Conservation (phyloP, 2,113 vertebrate species). For the Phylloscopus whistleri region DNA sequence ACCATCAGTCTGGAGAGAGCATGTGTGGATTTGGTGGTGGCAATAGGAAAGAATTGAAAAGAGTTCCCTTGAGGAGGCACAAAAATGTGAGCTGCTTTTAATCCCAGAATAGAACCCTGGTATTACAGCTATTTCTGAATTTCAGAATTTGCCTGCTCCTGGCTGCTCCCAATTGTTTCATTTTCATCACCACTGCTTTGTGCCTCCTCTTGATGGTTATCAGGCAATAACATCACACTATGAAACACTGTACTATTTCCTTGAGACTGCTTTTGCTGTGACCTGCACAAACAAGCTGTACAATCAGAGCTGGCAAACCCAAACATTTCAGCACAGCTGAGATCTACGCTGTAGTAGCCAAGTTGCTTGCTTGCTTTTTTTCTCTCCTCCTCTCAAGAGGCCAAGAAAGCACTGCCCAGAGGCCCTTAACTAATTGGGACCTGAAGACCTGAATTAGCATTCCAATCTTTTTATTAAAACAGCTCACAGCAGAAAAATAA, state of each 20-base stretch:
- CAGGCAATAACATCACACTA: background rate
- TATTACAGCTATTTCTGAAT: background rate
- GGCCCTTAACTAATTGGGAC: conserved; percentile 6
- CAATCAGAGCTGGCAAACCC: conserved; percentile 11
- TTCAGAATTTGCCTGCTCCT: background rate
- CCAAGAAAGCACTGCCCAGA: background rate
- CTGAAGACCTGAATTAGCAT: conserved; percentile 27
- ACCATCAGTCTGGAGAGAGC: background rate
- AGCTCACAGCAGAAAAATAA: conserved; percentile 32
- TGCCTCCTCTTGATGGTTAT: background rate
- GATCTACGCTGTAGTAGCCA: background rate
- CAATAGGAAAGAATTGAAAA: background rate
- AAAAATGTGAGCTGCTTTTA: background rate
- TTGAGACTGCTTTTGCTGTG: background rate
- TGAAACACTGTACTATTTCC: background rate
- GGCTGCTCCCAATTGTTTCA: background rate
- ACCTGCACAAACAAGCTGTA: conserved; percentile 35
- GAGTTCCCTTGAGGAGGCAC: background rate
- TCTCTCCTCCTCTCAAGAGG: background rate
- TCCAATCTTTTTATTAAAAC: conserved; percentile 30
- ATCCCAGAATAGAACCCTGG: background rate
- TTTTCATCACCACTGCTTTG: background rate
- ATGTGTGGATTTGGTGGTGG: background rate
- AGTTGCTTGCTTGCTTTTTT: background rate
- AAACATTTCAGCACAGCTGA: conserved; percentile 15